Conservation (phyloP, 2,113 vertebrate genomes). For the Carassius gibelio region DNA sequence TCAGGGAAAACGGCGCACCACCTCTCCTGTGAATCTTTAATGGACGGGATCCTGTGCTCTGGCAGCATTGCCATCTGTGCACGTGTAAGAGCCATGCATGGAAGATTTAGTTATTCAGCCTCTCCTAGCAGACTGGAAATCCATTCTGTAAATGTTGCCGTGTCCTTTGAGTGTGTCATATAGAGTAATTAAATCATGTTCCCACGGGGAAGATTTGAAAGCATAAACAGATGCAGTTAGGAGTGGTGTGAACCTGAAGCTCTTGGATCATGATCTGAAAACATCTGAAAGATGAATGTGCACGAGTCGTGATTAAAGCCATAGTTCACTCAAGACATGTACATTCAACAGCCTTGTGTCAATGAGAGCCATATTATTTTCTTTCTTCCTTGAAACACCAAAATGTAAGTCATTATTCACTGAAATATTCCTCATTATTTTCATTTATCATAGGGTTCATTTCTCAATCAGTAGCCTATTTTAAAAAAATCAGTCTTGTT, state of each 20-base stretch:
- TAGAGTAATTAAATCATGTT: constrained; percentile 68
- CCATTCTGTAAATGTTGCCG: constrained; percentile 67
- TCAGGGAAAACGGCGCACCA: constrained; percentile 60
- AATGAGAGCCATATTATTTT: not conserved
- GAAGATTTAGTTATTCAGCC: constrained; percentile 63
- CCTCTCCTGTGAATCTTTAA: constrained; percentile 69
- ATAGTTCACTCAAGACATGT: constrained; percentile 9
- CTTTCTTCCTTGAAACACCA: not conserved
- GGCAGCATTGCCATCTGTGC: constrained; percentile 64
- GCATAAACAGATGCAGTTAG: constrained; percentile 63
- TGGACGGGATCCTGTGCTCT: constrained; percentile 54
- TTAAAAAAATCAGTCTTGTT: too few relatives aligned
- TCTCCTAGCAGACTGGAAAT: constrained; percentile 66
- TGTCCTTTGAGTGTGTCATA: constrained; percentile 66
- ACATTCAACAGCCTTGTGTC: not conserved
- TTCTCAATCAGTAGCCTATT: not conserved
- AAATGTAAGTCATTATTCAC: not conserved
- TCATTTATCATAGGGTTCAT: not conserved
- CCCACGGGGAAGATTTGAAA: constrained; percentile 57
- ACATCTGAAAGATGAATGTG: constrained; percentile 20
- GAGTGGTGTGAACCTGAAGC: constrained; percentile 53
- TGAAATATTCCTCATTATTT: not conserved
- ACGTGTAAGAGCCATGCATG: constrained; percentile 57
- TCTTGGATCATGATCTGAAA: constrained; percentile 16
- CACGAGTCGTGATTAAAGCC: not conserved